Base-by-base conservation (phyloP, 2,113 vertebrate genomes). In the Callocephalon fimbriatum region DNA sequence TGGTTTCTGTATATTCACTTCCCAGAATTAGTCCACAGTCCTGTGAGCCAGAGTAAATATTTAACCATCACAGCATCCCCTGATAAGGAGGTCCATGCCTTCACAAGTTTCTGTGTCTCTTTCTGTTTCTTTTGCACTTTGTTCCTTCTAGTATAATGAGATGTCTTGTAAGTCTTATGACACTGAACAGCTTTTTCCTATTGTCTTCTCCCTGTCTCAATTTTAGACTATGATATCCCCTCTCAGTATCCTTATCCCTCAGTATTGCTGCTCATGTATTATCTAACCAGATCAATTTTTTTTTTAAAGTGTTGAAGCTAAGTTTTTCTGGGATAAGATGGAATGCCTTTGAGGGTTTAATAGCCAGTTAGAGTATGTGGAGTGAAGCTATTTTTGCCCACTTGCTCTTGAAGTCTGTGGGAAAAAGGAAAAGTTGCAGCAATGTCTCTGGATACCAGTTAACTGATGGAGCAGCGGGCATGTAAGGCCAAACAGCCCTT, bases 21-120 rank as follows among this genome's bases (percentile, higher is more conserved):
- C 78, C 94, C 17, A 0, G 88, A 92, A 76, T 92, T 91, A 83
- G 58, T 32, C 53, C 59, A 27, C 23, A 51, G 0, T 65, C 25
- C 78, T 73, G n/a, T 0, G n/a, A 95, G 90, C 86, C 94, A 95
- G 82, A 48, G 71, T 58, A 88, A 96, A 95, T 95, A 92, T 82
- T 92, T 59, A 45, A 72, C 71, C 45, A 5, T 25, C 58, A 44
- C 74, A 85, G 82, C 90, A 94, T 93, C 92, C 94, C 70, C 91
- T 93, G 96, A 96, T 97, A 95, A 95, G 67, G 67, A 79, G 40
- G 2, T 56, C 62, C n/a, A 20, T 42, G 77, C 59, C 81, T 95
- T 91, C 54, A 75, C 84, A 80, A 47, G 14, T 79, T 95, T 75
- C 82, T 90, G 82, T 88, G 67, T 76, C 88, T 94, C 88, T 95